Evolutionary conservation across 2,113 vertebrate genomes (phyloP).

Genomic region (Oncorhynchus mykiss): DNA sequence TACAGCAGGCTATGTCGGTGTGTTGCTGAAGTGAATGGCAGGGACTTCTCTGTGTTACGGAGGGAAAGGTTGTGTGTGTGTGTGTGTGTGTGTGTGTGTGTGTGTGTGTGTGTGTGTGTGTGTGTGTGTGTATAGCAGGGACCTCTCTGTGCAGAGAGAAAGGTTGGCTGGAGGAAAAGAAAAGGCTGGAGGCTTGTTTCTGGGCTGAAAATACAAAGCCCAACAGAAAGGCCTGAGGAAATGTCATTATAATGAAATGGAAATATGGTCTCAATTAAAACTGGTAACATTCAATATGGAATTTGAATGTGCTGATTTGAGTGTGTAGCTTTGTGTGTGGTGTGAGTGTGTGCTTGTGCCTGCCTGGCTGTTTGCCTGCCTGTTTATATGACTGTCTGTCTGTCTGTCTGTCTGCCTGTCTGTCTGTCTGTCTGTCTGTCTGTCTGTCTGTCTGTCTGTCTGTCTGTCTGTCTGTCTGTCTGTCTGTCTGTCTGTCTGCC

Average conservation of each 20-base stretch:
- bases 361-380: accelerated
- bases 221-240: constrained; percentile 64
- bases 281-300: constrained; percentile 65
- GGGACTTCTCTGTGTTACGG: constrained; percentile 54
- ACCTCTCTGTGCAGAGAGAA: constrained; percentile 68
- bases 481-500: no score
- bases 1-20: constrained; percentile 53
- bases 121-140: neutral
- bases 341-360: neutral
- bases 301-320: neutral
- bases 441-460: no score
- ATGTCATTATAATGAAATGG: constrained; percentile 71
- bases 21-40: constrained; percentile 64
- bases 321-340: constrained; percentile 1
- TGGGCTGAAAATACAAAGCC: constrained; percentile 69
- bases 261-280: constrained; percentile 56
- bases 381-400: no score
- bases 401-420: no score
- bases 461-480: no score
- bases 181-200: constrained; percentile 67
- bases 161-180: constrained; percentile 56
- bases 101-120: no score
- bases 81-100: no score
- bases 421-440: no score
- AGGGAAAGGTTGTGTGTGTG: neutral